These are phyloP conservation scores for Pipra filicauda DNA, from an alignment of 2,113 vertebrate species.

Conservation along the genomic window DNA sequence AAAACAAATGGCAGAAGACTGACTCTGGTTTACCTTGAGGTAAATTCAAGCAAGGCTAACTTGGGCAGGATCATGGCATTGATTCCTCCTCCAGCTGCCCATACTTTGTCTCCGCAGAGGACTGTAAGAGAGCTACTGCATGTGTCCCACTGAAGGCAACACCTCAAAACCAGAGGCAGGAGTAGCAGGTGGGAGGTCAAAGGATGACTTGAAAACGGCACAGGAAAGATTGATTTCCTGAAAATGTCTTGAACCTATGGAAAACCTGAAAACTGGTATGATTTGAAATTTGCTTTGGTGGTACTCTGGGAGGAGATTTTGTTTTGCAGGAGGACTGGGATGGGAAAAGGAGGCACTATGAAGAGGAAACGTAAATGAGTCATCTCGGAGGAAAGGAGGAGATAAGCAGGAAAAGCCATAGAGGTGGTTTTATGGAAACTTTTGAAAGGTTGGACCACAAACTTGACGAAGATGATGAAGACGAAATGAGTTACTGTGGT, in stretches of 20 bases:
- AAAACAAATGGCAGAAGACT: neutral
- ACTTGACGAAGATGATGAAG: neutral
- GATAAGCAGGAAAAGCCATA: neutral
- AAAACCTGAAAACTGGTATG: neutral
- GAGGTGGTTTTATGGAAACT: neutral
- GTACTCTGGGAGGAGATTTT: neutral
- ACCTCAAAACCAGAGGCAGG: neutral
- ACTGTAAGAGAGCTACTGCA: neutral
- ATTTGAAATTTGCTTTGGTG: neutral
- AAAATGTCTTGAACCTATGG: neutral
- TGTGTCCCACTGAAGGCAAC: neutral
- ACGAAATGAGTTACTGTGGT: neutral
- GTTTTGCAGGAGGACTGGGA: neutral
- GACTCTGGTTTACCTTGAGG: neutral
- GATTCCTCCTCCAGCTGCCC: neutral
- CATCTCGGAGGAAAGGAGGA: neutral
- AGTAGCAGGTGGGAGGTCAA: neutral
- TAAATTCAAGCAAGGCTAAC: neutral
- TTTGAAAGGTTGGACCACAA: neutral
- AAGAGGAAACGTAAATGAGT: neutral
- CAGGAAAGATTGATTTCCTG: neutral
- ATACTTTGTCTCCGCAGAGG: neutral
- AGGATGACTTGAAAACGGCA: neutral
- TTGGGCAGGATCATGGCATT: neutral
- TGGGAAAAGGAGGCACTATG: neutral